These are phyloP conservation scores for Carettochelys insculpta DNA, from an alignment of 2,113 vertebrate genomes.

Conservation along the genomic window DNA sequence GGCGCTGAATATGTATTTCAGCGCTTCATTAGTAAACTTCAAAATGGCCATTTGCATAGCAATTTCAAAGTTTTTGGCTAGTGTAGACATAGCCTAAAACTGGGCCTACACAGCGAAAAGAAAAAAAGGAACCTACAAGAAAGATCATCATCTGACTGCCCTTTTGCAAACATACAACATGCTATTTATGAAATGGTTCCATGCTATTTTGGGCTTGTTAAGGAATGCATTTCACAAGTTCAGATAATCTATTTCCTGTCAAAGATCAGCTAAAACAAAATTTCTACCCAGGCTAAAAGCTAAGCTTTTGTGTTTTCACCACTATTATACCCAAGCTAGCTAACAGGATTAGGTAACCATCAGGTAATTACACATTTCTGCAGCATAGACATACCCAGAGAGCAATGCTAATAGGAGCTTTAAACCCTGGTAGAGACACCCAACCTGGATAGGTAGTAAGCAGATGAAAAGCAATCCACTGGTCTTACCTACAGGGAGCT, in stretches of 20 bases:
- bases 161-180: slow-evolving; percentile 46
- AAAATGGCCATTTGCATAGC: no score
- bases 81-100: no score
- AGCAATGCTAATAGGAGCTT: background rate
- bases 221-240: background rate
- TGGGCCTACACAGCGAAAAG: background rate
- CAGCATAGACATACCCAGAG: background rate
- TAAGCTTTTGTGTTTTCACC: background rate
- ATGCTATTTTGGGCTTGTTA: background rate
- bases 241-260: background rate
- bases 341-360: background rate
- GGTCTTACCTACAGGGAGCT: no score
- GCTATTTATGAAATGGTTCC: slow-evolving; percentile 50
- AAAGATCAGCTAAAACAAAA: background rate
- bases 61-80: no score
- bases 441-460: background rate
- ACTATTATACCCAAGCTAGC: background rate
- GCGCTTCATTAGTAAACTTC: no score
- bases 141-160: slow-evolving; percentile 51
- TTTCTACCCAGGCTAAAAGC: background rate
- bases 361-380: background rate
- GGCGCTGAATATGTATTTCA: no score
- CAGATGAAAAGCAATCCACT: background rate
- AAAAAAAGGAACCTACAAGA: slow-evolving; percentile 40
- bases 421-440: background rate